Evolutionary conservation across 1,140 invertebrate genomes (phyloP), one percentile per base, ranked within the genome.

Genomic region (Pseudomyrmex sp.): DNA sequence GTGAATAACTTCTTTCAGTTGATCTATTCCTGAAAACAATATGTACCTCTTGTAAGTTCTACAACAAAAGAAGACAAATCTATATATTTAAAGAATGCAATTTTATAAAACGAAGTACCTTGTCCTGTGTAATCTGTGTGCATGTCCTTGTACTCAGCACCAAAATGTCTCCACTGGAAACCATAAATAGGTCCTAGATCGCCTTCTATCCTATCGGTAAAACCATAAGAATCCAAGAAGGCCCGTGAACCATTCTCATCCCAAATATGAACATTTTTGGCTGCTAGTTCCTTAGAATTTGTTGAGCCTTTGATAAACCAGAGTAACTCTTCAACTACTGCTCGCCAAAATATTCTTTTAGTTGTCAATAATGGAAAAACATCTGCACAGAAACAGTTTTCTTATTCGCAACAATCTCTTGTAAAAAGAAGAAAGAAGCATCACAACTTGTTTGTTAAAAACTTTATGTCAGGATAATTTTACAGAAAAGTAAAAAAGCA

Each of bases 121-220:
- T 99, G 95, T 44, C 96, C 96, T 26, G 91, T 95, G 91, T 99
- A 99, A 94, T 99, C 97, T 63, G 97, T 95, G 86, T 97, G 95
- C 95, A 98, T 98, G 88, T 97, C 96, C 58, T 95, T 94, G 93
- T 99, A 99, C 89, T 98, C 94, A 2, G 99, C 99, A 50, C 99
- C 99, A 96, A 97, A 99, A 94, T 99, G 99, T 76, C 99, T 95
- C 99, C 99, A 99, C 93, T 99, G 99, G 92, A 99, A 99, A 0
- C 99, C 99, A 95, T 99, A 99, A 26, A 99, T 96, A 7, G 99
- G 99, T 0, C 99, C 99, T 44, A 99, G 95, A 95, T 99, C 99
- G 75, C 98, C 99, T 95, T 98, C 99, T 93, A 98, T 97, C 79
- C 98, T 95, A 59, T 99, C 96, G 2, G 91, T 96, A 82, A 99